Conservation (phyloP, 1,140 invertebrate species). For the Pseudachorutes palmiensis region DNA sequence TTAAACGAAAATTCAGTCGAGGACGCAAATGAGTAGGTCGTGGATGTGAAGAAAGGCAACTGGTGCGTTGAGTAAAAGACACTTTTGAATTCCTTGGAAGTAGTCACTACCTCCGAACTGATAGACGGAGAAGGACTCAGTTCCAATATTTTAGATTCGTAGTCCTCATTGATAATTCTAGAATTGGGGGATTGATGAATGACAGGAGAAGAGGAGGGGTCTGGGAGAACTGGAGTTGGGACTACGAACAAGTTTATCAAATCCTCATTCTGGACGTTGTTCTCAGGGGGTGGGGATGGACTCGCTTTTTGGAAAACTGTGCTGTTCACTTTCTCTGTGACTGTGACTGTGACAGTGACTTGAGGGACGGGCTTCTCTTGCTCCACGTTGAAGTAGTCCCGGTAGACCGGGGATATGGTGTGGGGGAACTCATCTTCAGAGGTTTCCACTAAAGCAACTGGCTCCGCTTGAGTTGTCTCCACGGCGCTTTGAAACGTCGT, state of each 20-base stretch:
- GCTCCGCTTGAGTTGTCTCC: neutral
- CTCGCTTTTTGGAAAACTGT: neutral
- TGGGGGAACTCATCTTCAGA: neutral
- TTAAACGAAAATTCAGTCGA: neutral
- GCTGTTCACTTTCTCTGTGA: neutral
- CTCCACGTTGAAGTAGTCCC: neutral
- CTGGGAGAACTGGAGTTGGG: conserved; percentile 1
- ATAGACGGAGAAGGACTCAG: neutral
- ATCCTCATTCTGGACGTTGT: neutral
- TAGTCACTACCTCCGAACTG: neutral
- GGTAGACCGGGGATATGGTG: neutral
- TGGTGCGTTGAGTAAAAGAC: neutral
- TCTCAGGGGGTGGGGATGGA: neutral
- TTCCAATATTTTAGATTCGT: neutral
- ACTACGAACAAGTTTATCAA: neutral
- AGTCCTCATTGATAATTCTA: neutral
- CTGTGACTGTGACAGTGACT: conserved; percentile 6
- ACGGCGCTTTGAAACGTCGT: neutral
- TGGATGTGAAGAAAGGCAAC: neutral
- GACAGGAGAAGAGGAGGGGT: neutral
- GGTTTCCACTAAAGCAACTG: neutral
- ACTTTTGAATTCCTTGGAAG: conserved; percentile 1
- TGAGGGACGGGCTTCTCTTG: neutral
- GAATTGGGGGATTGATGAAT: neutral
- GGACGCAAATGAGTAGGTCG: neutral